Evolutionary conservation across 2,888 invertebrate species (phyloP).

Genomic region (Drosophila barbarae): DNA sequence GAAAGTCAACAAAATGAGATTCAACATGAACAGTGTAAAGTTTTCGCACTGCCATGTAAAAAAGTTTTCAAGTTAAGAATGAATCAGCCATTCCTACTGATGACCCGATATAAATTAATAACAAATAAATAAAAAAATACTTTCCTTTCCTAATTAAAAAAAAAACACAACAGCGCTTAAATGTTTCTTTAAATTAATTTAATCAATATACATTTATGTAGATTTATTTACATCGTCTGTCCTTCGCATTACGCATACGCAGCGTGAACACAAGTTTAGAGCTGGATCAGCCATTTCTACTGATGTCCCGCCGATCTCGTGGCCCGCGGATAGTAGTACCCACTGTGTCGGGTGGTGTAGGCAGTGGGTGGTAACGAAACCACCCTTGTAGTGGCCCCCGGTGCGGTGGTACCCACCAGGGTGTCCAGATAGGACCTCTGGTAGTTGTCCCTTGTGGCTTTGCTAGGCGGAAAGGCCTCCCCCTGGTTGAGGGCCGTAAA

Average conservation of each 20-base stretch:
- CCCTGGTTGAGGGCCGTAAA: constrained; percentile 78
- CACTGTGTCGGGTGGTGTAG: constrained; percentile 40
- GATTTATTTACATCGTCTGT: constrained; percentile 44
- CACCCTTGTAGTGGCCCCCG: constrained; percentile 32
- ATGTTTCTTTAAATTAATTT: constrained; percentile 43
- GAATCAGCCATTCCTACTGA: too few species aligned
- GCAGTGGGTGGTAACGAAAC: constrained; percentile 27
- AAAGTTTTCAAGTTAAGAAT: too few species aligned
- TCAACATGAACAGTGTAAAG: too few species aligned
- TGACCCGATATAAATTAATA: too few species aligned
- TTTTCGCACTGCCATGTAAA: background rate
- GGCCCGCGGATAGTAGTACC: constrained; percentile 56
- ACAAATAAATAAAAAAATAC: background rate
- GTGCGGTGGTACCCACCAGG: constrained; percentile 49
- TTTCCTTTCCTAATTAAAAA: background rate
- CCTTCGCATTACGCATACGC: constrained; percentile 26
- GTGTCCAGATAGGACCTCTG: constrained; percentile 74
- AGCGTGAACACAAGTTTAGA: constrained; percentile 11
- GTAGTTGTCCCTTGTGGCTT: constrained; percentile 64
- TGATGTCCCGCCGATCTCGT: constrained; percentile 23
- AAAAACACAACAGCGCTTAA: accelerated
- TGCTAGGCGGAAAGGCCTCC: constrained; percentile 76
- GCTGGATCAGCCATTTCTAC: constrained; percentile 1
- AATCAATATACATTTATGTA: constrained; percentile 69
- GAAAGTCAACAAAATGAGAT: too few species aligned